These are phyloP conservation scores for Pachypanchax playfairii DNA, from an alignment of 2,113 vertebrate genomes.

Conservation along the genomic window DNA sequence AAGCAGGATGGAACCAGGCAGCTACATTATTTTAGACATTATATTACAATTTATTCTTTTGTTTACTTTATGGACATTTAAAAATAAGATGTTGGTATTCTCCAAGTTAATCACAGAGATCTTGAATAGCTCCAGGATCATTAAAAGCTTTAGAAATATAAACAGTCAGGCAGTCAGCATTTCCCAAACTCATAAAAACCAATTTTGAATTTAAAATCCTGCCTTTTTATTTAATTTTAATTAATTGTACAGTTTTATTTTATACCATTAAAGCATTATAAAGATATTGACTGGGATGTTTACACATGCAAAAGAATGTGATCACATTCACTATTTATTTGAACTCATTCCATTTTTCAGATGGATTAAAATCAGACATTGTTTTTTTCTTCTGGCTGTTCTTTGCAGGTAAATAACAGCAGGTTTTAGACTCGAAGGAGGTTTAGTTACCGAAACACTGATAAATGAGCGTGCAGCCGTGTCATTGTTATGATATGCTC, in stretches of 20 bases:
- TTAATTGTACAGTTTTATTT: too few species aligned
- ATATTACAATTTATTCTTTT: too few species aligned
- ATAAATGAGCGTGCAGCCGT: constrained; percentile 37
- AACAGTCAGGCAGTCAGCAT: neutral
- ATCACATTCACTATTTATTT: too few species aligned
- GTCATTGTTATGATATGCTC: constrained; percentile 23
- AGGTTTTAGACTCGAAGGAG: neutral
- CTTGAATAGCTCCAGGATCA: neutral
- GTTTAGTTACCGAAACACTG: neutral
- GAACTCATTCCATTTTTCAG: too few species aligned
- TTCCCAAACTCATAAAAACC: neutral
- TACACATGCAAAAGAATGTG: too few species aligned
- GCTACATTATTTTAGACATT: neutral
- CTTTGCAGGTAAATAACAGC: too few species aligned
- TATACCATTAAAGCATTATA: too few species aligned
- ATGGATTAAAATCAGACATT: too few species aligned
- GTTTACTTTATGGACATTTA: neutral
- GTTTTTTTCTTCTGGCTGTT: neutral
- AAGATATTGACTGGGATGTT: too few species aligned
- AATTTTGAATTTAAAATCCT: neutral
- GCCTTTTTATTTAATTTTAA: neutral
- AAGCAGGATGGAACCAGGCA: neutral
- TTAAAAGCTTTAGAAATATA: neutral
- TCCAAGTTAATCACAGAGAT: neutral
- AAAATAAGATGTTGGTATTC: too few species aligned